A percentile compares a stretch with the other conserved stretches of the same genome.
These are phyloP conservation scores for Macrostomum lignano DNA, from an alignment of 1,140 invertebrate species.

Conservation along the genomic window DNA sequence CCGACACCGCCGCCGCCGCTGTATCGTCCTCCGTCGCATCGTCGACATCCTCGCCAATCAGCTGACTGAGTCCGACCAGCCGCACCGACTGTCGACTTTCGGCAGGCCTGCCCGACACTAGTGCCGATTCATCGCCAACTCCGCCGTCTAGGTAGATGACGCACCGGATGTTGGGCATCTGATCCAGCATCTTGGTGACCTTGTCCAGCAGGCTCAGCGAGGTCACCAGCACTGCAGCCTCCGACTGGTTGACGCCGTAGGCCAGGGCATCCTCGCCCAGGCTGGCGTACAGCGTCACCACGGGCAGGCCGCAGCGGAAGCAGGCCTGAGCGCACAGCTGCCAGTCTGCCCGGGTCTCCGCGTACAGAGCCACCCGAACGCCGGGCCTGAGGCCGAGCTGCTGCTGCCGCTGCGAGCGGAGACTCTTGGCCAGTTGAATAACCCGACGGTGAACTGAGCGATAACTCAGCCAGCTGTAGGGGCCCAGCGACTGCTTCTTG, in stretches of 20 bases:
- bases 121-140: too few species aligned
- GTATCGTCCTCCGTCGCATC: too few species aligned
- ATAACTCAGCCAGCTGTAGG: constrained; percentile 66
- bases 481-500: constrained; percentile 48
- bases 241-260: constrained; percentile 80
- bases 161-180: too few species aligned
- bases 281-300: constrained; percentile 84
- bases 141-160: constrained; percentile 56
- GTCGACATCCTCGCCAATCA: too few species aligned
- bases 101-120: too few species aligned
- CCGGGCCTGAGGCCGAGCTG: constrained; percentile 33
- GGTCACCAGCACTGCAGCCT: constrained; percentile 58
- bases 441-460: constrained; percentile 44
- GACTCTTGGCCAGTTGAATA: constrained; percentile 37
- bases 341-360: constrained; percentile 87
- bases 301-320: constrained; percentile 65
- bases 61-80: too few species aligned
- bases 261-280: constrained; percentile 75
- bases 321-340: constrained; percentile 69
- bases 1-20: too few species aligned
- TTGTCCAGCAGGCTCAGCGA: too few species aligned
- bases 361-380: constrained; percentile 60
- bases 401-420: constrained; percentile 12
- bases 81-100: too few species aligned
- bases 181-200: too few species aligned